These are phyloP conservation scores for Thysanoteuthis rhombus DNA, from an alignment of 2,888 invertebrate genomes.

Conservation along the genomic window DNA sequence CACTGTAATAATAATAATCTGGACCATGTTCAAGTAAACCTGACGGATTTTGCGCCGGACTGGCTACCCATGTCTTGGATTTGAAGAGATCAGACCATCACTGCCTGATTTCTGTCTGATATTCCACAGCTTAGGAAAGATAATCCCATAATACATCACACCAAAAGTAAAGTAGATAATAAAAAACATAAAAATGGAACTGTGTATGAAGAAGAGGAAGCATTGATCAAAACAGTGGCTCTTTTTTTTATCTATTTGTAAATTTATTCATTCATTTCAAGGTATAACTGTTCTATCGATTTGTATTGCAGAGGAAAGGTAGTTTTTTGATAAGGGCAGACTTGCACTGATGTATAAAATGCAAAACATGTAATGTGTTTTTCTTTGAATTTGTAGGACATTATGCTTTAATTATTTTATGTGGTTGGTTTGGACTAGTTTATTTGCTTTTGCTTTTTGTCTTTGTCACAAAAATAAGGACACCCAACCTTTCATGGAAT, in stretches of 20 bases:
- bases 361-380: background rate
- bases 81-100: background rate
- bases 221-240: background rate
- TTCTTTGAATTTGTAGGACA: no score
- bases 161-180: background rate
- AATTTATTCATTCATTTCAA: background rate
- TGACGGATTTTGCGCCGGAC: background rate
- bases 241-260: background rate
- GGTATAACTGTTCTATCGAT: background rate
- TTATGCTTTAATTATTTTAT: no score
- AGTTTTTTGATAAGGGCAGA: background rate
- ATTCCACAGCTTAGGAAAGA: background rate
- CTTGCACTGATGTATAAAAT: background rate
- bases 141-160: background rate
- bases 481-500: no score
- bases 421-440: no score
- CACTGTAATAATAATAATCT: background rate
- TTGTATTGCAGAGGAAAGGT: background rate
- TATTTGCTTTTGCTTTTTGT: no score
- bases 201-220: background rate
- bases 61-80: constrained; percentile 12
- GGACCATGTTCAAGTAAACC: background rate
- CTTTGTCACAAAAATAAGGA: no score
- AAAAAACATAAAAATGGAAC: background rate
- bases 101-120: background rate